Percentiles rank a stretch among this genome's conserved stretches.
Evolutionary conservation across 2,888 invertebrate genomes (phyloP).

Genomic region (Alloscopus bannaensis): DNA sequence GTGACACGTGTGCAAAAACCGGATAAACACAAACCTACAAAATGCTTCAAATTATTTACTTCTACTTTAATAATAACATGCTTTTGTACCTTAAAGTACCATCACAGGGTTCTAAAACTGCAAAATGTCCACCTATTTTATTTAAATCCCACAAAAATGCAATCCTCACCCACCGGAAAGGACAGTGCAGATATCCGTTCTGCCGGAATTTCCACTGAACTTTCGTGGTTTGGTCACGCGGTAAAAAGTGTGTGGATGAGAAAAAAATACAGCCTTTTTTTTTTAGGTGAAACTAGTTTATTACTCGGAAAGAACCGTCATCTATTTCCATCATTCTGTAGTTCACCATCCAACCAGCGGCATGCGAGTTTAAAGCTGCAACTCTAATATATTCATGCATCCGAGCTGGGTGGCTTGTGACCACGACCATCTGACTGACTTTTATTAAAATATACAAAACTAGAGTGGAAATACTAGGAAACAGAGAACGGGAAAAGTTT

Average conservation of each 20-base stretch:
- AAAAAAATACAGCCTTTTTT: neutral
- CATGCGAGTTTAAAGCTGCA: no score
- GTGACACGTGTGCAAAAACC: no score
- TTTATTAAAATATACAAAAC: conserved; percentile 36
- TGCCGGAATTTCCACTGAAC: neutral
- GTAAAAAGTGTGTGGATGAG: neutral
- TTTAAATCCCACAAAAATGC: no score
- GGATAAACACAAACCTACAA: no score
- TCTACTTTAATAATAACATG: no score
- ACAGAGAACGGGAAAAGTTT: neutral
- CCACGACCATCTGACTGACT: conserved; percentile 35
- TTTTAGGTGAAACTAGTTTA: conserved; percentile 4
- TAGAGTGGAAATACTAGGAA: neutral
- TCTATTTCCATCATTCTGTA: neutral
- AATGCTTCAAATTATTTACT: no score
- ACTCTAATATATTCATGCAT: conserved; percentile 24
- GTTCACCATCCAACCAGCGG: no score
- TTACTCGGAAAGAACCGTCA: neutral
- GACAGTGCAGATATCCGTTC: no score
- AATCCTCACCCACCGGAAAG: no score
- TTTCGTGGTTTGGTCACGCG: neutral
- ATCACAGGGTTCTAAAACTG: no score
- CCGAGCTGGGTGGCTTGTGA: conserved; percentile 16
- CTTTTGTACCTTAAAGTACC: no score
- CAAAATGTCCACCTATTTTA: no score